Base-by-base conservation (phyloP, 1,140 invertebrate genomes). In the Melitaea cinxia region DNA sequence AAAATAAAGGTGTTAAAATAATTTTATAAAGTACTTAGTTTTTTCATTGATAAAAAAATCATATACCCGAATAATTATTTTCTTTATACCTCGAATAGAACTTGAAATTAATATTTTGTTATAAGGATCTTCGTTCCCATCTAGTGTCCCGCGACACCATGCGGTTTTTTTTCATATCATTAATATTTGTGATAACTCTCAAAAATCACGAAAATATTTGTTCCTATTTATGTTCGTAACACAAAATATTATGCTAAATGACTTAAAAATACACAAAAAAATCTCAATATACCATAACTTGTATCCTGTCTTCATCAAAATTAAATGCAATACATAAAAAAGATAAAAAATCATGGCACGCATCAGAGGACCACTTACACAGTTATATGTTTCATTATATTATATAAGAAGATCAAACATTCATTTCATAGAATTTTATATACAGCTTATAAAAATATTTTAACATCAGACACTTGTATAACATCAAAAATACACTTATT, bases 381-480 rank as follows among this genome's bases (percentile, higher is more conserved):
- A 4, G 24, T 26, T 42, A 19, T 9, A 15, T 19, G 7, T 21
- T 21, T 23, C 19, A 45, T 45, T 7, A 23, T 23, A 47, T 19
- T 12, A 23, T n/a, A 23, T 47, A 23, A 47, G 42, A 47, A 47
- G 42, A 12, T 47, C 53, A 52, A 56, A 26, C 54, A 64, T 39
- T 50, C 58, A 55, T 30, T 58, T 58, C 57, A 33, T 33, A 33
- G 30, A 9, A 33, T 33, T 33, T 64, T 81, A 75, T 75, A 77
- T 82, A 85, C 77, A 83, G 69, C 70, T 78, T 88, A 88, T 71
- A 88, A 88, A 88, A 88, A 88, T 88, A 88, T 65, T 83, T 80
- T 78, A 75, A 83, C 75, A 72, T 78, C 70, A 82, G 73, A 78
- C 72, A 78, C 68, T 78, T 84, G 80, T 88, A 88, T 84, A 85